Base-by-base conservation (phyloP, 2,888 invertebrate species). In the Gari tellinella region DNA sequence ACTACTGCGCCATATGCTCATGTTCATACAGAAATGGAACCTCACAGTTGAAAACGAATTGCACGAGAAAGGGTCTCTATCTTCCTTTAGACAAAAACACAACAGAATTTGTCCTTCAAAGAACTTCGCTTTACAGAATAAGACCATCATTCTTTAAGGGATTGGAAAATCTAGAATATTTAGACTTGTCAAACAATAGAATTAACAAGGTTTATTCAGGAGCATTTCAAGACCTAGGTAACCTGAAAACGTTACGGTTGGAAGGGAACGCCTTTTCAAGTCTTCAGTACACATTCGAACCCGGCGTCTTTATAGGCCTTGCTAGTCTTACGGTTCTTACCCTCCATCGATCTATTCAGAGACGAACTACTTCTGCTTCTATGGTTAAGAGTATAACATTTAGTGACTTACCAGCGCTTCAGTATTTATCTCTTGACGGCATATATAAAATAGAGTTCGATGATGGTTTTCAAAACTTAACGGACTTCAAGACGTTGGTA, bases 391-490 rank as follows among this genome's bases (percentile, higher is more conserved):
- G 63, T 5, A 25, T n/a, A 8, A 43, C 51, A 3, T 53, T 75
- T 8, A 43, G 41, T 21, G 58, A 56, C 14, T 43, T 66, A 15
- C 25, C n/a, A 0, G n/a, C 19, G 1, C 40, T 75, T 7, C 52
- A 75, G 38, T n/a, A 17, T 21, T 53, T 75, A 15, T 31, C 23
- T 2, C 51, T 75, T 17, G 75, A 75, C 37, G 75, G 75, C 15
- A n/a, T 66, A 2, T 3, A 2, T 3, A 53, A 62, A 41, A 53
- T 52, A n/a, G 53, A 10, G 14, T 75, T 75, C 43, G 53, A 46
- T 45, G 49, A 52, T 23, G 55, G 37, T 21, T 75, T 69, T 19
- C 51, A 26, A 19, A 19, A 38, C 3, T 46, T 75, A 15, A 53
- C 55, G 21, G 40, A 66, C 17, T 51, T 75, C 0, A 56, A 53